Base-by-base conservation (phyloP, 2,888 invertebrate genomes). In the Eupithecia dodoneata region DNA sequence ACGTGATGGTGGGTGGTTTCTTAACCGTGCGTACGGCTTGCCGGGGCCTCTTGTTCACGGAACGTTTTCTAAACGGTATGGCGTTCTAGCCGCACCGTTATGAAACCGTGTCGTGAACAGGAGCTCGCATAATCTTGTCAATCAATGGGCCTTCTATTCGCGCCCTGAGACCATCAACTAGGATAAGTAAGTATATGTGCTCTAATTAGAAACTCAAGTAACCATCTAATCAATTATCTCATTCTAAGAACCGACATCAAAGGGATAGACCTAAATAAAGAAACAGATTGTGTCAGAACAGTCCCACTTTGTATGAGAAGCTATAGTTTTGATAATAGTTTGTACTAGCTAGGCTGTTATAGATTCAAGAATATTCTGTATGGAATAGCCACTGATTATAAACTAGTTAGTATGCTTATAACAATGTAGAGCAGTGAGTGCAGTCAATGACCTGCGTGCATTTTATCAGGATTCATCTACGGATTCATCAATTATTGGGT, bases 201-300 rank as follows among this genome's bases (percentile, higher is more conserved):
- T 59, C 7, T 63, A 63, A 63, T 10, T 63, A 59, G 3, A 59
- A 9, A 63, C n/a, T 44, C n/a, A 44, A 45, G 4, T n/a, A 52
- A 71, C 75, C 52, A 52, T 77, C 72, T 18, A 70, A 69, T 63
- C 45, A 81, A 75, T 80, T 83, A 81, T 81, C 79, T 73, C 55
- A 69, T 84, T 86, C 87, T 73, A 55, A 81, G 86, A 87, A 82
- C 49, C 63, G 73, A 72, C 78, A 75, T 84, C 83, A 86, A 86
- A 86, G 83, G 81, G 80, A 72, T 83, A 66, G 44, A 73, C 81
- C 85, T 82, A 79, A 71, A 76, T 71, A 72, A 73, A 76, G 55
- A 74, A 73, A 69, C 67, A 59, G 59, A 75, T 45, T 69, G 67
- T 69, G 75, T 55, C 65, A 42, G 30, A 42, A 52, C 73, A 78